These are phyloP conservation scores for Ophiodon elongatus DNA, from an alignment of 2,113 vertebrate genomes.

Conservation along the genomic window DNA sequence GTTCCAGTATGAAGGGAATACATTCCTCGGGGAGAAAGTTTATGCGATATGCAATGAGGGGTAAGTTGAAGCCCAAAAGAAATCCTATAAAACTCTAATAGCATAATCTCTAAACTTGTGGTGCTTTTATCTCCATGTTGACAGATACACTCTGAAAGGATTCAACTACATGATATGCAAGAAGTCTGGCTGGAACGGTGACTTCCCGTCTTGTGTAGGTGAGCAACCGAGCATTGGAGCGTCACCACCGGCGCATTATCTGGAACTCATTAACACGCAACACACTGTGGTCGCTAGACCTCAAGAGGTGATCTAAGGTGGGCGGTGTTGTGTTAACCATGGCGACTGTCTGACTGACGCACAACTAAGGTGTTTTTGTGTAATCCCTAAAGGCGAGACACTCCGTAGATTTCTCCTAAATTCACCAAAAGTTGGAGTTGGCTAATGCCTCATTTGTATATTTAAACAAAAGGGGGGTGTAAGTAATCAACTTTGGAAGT, in stretches of 20 bases:
- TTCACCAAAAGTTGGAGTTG: background rate
- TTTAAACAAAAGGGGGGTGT: background rate
- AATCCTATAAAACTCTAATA: background rate
- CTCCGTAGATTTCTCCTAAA: background rate
- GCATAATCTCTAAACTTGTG: background rate
- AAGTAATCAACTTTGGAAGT: background rate
- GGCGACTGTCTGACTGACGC: background rate
- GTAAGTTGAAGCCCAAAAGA: constrained; percentile 44
- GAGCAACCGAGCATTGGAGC: background rate
- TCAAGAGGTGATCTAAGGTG: background rate
- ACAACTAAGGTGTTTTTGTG: background rate
- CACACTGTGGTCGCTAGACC: background rate
- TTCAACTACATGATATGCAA: constrained; percentile 59
- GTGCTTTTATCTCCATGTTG: background rate
- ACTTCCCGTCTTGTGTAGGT: constrained; percentile 75
- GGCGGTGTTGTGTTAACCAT: background rate
- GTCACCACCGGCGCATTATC: background rate
- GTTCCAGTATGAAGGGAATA: constrained; percentile 51
- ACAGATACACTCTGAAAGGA: constrained; percentile 76
- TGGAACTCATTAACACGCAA: too few species aligned
- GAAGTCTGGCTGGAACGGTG: constrained; percentile 70
- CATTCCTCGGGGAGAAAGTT: constrained; percentile 58
- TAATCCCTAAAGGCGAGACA: constrained; percentile 5
- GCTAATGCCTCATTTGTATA: background rate
- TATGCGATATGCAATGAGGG: constrained; percentile 71